Evolutionary conservation across 1,140 invertebrate species (phyloP).

Genomic region (Colletes gigas): DNA sequence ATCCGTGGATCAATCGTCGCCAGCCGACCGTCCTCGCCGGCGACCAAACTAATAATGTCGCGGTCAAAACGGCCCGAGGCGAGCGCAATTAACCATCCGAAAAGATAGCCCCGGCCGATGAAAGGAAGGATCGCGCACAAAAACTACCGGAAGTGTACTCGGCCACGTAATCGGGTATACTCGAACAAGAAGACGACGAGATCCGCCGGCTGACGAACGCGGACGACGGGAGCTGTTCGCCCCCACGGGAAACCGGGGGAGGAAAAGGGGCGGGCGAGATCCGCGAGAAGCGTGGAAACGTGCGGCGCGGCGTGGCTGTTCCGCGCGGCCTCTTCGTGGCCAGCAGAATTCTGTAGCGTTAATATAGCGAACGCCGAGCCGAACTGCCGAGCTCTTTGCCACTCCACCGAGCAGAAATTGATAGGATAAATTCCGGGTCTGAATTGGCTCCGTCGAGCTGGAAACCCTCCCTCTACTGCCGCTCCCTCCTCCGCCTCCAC

Average conservation of each 20-base stretch:
- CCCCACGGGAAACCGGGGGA: no score
- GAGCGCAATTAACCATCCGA: conserved; percentile 27
- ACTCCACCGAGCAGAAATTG: conserved; percentile 85
- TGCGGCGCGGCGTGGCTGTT: conserved; percentile 2
- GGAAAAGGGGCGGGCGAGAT: neutral
- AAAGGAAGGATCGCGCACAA: conserved; percentile 27
- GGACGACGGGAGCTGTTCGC: neutral
- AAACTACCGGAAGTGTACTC: conserved; percentile 48
- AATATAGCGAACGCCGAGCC: conserved; percentile 78
- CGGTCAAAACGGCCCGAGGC: neutral
- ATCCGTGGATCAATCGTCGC: neutral
- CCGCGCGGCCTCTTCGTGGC: conserved; percentile 40
- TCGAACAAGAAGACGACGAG: conserved; percentile 48
- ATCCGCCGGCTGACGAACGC: conserved; percentile 18
- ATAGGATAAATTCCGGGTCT: conserved; percentile 86
- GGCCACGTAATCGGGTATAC: conserved; percentile 36
- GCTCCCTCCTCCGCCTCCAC: conserved; percentile 38
- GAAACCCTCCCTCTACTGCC: conserved; percentile 75
- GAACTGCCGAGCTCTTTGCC: conserved; percentile 82
- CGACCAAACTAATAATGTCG: neutral
- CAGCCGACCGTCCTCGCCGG: neutral
- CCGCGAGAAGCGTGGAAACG: conserved; percentile 50
- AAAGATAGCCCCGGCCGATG: conserved; percentile 33
- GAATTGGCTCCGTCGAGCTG: conserved; percentile 84
- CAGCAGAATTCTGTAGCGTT: conserved; percentile 75